Conservation (phyloP, 2,113 vertebrate species). For the Phodopus roborovskii region DNA sequence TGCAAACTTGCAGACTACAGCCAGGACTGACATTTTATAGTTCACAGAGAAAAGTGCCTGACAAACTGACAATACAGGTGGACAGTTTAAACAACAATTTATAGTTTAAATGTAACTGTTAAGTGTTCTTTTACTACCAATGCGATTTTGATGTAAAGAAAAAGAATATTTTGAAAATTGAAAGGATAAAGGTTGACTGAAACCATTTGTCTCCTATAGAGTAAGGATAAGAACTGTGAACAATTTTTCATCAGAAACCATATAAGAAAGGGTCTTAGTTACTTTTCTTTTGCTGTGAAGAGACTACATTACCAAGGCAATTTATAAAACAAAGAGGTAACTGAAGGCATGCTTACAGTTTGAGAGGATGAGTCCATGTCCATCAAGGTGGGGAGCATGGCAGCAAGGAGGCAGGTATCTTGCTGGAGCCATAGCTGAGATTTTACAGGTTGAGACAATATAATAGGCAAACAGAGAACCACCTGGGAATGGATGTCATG, state of each 20-base stretch:
- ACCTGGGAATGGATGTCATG: not conserved
- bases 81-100: too few relatives aligned
- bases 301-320: not conserved
- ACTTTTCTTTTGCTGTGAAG: not conserved
- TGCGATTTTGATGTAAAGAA: not conserved
- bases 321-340: not conserved
- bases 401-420: not conserved
- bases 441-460: not conserved
- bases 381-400: not conserved
- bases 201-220: not conserved
- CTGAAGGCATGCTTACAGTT: not conserved
- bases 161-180: not conserved
- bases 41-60: too few relatives aligned
- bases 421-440: not conserved
- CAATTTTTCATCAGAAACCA: not conserved
- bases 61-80: too few relatives aligned
- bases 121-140: not conserved
- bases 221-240: not conserved
- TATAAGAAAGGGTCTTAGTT: not conserved
- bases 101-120: not conserved
- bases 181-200: not conserved
- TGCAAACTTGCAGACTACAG: too few relatives aligned
- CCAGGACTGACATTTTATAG: too few relatives aligned
- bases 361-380: not conserved
- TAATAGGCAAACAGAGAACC: not conserved